These are phyloP conservation scores for Tiliacea aurago DNA, from an alignment of 2,888 invertebrate genomes.

Conservation along the genomic window DNA sequence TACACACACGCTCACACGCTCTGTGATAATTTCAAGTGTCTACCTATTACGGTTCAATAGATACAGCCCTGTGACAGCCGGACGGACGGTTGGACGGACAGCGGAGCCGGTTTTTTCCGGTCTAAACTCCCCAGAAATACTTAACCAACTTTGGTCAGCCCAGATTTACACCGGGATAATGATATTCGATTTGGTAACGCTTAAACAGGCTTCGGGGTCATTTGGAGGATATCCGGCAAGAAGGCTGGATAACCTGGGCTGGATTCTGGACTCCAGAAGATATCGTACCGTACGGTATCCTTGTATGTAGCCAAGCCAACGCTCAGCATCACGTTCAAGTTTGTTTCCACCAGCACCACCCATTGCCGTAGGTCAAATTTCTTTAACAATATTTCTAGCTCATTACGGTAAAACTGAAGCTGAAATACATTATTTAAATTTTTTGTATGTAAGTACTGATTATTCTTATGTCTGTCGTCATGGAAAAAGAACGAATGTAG, in stretches of 20 bases:
- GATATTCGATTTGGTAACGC: background rate
- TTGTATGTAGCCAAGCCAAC: background rate
- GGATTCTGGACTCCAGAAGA: background rate
- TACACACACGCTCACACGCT: background rate
- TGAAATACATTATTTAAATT: background rate
- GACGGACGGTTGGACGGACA: background rate
- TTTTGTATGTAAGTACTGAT: constrained; percentile 20
- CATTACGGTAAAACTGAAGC: constrained; percentile 12
- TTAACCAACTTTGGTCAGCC: background rate
- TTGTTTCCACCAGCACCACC: background rate
- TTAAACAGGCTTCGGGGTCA: background rate
- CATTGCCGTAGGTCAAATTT: background rate
- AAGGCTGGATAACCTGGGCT: background rate
- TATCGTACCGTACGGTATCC: background rate
- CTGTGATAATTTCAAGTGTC: background rate
- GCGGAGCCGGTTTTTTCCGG: background rate
- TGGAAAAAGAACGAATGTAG: constrained; percentile 10
- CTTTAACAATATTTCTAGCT: constrained; percentile 15
- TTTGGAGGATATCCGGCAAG: background rate
- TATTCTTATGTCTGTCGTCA: constrained; percentile 3
- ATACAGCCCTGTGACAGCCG: background rate
- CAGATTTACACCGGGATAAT: background rate
- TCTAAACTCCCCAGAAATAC: too few species aligned
- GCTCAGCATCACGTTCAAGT: background rate
- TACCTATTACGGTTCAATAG: background rate